phyloP scores from a whole-genome alignment of 2,113 vertebrate species.

The Thymallus thymallus region DNA sequence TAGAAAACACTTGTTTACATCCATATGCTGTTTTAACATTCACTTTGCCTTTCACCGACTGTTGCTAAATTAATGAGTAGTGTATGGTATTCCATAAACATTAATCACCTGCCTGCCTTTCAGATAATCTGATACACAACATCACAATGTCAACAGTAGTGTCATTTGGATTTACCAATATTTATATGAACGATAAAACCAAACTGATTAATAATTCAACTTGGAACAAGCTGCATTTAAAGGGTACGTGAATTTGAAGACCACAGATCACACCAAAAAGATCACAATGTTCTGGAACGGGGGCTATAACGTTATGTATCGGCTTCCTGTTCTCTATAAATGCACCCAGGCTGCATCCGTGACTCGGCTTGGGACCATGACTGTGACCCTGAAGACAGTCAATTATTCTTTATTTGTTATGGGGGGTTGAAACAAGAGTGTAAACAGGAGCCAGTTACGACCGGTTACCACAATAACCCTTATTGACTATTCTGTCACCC shows the following conservation, averaged over 20 bases:
- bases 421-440: conserved; percentile 36
- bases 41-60: too few relatives aligned
- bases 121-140: background rate
- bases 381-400: conserved; percentile 42
- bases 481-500: conserved; percentile 66
- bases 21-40: too few relatives aligned
- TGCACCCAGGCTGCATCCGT: conserved; percentile 32
- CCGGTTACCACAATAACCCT: conserved; percentile 23
- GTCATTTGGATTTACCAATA: too few relatives aligned
- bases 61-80: too few relatives aligned
- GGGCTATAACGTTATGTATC: conserved; percentile 35
- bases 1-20: too few relatives aligned
- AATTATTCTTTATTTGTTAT: conserved; percentile 54
- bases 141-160: too few relatives aligned
- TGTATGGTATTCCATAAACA: background rate
- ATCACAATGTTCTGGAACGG: background rate
- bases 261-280: conserved; percentile 24
- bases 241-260: conserved; percentile 10
- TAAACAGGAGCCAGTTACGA: conserved; percentile 54
- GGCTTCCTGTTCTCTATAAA: conserved; percentile 50
- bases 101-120: background rate
- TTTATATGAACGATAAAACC: too few relatives aligned
- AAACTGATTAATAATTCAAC: too few relatives aligned
- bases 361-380: conserved; percentile 37
- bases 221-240: too few relatives aligned